These are phyloP conservation scores for Rhynchomys soricoides DNA, from an alignment of 2,113 vertebrate species.

Conservation along the genomic window DNA sequence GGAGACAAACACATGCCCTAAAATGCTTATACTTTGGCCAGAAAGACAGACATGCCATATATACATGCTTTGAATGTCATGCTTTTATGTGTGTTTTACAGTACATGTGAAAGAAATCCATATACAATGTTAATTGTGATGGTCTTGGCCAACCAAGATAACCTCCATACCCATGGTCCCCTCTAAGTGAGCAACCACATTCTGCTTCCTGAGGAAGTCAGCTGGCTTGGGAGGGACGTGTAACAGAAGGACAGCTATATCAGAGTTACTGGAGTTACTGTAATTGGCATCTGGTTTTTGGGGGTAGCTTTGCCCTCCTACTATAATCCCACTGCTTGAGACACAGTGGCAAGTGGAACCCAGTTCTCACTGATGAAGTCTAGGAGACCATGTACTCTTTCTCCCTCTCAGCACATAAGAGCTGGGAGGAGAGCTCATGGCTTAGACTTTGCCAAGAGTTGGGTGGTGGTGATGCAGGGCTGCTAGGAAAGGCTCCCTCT, in stretches of 20 bases:
- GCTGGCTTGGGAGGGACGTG: background rate
- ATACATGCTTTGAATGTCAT: background rate
- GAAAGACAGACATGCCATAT: background rate
- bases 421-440: background rate
- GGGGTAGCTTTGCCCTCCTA: background rate
- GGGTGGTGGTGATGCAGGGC: background rate
- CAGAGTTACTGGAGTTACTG: background rate
- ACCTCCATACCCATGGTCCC: background rate
- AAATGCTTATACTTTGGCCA: background rate
- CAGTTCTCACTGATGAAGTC: background rate
- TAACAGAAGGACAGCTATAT: background rate
- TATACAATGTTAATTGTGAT: background rate
- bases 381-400: background rate
- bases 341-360: background rate
- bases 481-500: background rate
- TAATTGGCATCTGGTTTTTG: background rate
- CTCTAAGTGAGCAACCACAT: background rate
- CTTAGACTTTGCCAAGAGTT: background rate
- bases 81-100: background rate
- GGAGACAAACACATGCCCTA: background rate
- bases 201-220: background rate
- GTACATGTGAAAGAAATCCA: background rate
- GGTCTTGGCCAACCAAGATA: background rate
- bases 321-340: background rate
- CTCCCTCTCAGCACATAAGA: background rate